Base-by-base conservation (phyloP, 2,797 vertebrate genomes). In the Rhinichthys osculus region DNA sequence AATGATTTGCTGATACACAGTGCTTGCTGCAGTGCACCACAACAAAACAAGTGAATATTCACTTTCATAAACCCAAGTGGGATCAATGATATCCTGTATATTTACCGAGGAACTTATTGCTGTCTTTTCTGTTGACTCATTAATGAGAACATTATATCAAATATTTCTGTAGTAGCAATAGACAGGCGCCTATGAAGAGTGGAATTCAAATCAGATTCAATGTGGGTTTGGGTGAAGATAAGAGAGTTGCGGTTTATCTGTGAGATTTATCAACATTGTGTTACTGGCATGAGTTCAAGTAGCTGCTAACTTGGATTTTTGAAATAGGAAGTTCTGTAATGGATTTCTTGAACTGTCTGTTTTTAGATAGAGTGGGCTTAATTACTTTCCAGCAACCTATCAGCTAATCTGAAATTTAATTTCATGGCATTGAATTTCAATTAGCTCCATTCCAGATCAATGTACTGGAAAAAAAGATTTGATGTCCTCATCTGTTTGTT, bases 211-310 rank as follows among this genome's bases (percentile, higher is more conserved):
- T 84, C 21, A 78, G 30, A 16, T 82, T 82, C 59, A 70, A 62
- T 2, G 7, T 71, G 23, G 79, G 33, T 72, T 89, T 93, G 93
- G 91, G 91, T 81, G 84, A 78, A 78, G 91, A 93, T 92, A 83
- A 92, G 86, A 92, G 90, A n/a, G 82, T 86, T 76, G 50, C 71
- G 84, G 62, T 88, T 67, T 59, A 89, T 92, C 87, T 91, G 83
- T 85, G 88, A 91, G 84, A 92, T 90, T 85, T 87, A 70, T 91
- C 78, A 21, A 82, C 72, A 76, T 86, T 83, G 88, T 86, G 85
- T 89, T 90, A 93, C 71, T 66, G 40, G 71, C 57, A 74, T 2
- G 0, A 59, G 79, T 78, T 85, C 23, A 47, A 70, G 13, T 40
- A 35, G 19, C 73, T 76, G 78, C n/a, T 62, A 35, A 57, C 50